phyloP scores from a whole-genome alignment of 2,797 vertebrate genomes.

The Enteromius trimaculatus region DNA sequence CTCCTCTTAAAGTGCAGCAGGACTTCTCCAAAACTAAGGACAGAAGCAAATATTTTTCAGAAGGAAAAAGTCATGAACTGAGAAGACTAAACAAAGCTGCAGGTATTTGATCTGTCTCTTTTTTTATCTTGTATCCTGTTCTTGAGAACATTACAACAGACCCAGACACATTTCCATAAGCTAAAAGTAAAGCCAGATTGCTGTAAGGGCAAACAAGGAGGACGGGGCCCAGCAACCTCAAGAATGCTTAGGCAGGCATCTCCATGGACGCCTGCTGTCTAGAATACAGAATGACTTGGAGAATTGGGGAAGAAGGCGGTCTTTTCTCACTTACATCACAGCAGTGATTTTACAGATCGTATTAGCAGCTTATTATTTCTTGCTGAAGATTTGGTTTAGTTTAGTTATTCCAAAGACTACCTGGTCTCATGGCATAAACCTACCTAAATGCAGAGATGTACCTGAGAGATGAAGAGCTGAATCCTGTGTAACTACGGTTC shows the following conservation, averaged over 20 bases:
- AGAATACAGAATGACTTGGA: slow-evolving; percentile 70
- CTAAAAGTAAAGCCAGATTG: slow-evolving; percentile 53
- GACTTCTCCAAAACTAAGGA: slow-evolving; percentile 29
- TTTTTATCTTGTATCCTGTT: slow-evolving; percentile 27
- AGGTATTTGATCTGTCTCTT: slow-evolving; percentile 36
- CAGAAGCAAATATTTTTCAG: slow-evolving; percentile 47
- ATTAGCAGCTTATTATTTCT: not conserved
- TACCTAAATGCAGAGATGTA: no score
- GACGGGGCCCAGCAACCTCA: slow-evolving; percentile 69
- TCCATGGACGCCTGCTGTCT: slow-evolving; percentile 58
- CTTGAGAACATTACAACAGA: slow-evolving; percentile 49
- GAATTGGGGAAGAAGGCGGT: not conserved
- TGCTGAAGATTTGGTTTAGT: not conserved
- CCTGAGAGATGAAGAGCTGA: no score
- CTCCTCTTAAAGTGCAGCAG: slow-evolving; percentile 16
- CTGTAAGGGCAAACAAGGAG: slow-evolving; percentile 49
- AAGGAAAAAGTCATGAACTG: slow-evolving; percentile 41
- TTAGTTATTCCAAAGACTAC: not conserved
- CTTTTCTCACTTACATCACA: not conserved
- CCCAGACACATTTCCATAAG: slow-evolving; percentile 62
- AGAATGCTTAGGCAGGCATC: slow-evolving; percentile 67
- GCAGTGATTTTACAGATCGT: not conserved
- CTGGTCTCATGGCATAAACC: no score
- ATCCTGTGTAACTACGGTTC: no score
- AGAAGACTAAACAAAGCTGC: slow-evolving; percentile 33